Percentiles rank a stretch among this genome's conserved stretches.
Evolutionary conservation across 2,797 vertebrate genomes (phyloP).

Genomic region (Falco columbarius): DNA sequence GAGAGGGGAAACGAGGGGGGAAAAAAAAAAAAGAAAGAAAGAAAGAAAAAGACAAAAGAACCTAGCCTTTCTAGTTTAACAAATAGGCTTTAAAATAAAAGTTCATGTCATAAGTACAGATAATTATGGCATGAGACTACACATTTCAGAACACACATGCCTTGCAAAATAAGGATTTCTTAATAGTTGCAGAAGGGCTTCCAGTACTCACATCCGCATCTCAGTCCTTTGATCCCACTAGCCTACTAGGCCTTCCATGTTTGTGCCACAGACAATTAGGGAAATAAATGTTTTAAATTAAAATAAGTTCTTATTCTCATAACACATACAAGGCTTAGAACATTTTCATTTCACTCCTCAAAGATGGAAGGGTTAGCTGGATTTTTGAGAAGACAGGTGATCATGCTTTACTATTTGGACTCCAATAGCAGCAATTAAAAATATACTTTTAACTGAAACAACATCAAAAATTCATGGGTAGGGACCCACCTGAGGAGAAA

Average conservation of each 20-base stretch:
- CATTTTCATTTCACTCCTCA: neutral
- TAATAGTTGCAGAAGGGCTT: neutral
- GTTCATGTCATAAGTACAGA: neutral
- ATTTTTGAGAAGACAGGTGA: neutral
- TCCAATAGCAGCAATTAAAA: neutral
- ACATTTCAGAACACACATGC: neutral
- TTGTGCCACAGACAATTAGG: neutral
- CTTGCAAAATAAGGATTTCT: neutral
- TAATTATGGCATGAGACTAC: neutral
- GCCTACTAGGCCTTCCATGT: neutral
- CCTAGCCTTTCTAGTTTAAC: neutral
- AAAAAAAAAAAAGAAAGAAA: neutral
- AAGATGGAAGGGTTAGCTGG: neutral
- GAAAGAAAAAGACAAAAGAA: neutral
- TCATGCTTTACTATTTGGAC: neutral
- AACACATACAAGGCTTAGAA: neutral
- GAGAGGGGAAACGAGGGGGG: neutral
- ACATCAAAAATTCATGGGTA: neutral
- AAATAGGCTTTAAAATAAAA: neutral
- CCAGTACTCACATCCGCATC: neutral
- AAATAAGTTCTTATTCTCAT: neutral
- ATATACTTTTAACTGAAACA: neutral
- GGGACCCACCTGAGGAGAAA: neutral
- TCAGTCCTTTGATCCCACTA: neutral
- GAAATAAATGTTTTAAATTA: neutral